Conservation (phyloP, 2,888 invertebrate genomes). For the Nymphalis polychloros region DNA sequence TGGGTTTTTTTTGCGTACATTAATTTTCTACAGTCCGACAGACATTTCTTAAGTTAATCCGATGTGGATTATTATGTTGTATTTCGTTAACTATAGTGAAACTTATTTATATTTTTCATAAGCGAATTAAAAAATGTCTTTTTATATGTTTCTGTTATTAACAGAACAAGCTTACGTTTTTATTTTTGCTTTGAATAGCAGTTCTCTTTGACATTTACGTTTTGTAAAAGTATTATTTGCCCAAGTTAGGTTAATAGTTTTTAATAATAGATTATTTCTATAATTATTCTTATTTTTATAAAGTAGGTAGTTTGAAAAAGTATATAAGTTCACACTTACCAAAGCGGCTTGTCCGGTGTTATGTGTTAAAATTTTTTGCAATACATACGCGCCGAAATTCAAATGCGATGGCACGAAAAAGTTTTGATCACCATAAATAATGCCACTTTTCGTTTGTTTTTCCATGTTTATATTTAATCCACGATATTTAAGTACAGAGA, state of each 20-base stretch:
- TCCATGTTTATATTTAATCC: constrained; percentile 35
- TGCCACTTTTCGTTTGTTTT: constrained; percentile 37
- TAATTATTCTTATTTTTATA: background rate
- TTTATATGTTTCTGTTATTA: too few relatives aligned
- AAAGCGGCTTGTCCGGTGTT: constrained; percentile 52
- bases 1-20: constrained; percentile 29
- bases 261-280: background rate
- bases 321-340: constrained; percentile 49
- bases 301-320: too few relatives aligned
- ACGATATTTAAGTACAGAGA: constrained; percentile 1
- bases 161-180: too few relatives aligned
- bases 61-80: constrained; percentile 21
- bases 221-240: too few relatives aligned
- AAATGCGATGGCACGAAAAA: constrained; percentile 53
- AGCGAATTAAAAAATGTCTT: too few relatives aligned
- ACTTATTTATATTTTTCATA: background rate
- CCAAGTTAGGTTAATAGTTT: too few relatives aligned
- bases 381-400: constrained; percentile 55
- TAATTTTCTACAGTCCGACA: constrained; percentile 31
- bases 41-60: constrained; percentile 34
- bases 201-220: too few relatives aligned
- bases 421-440: constrained; percentile 51
- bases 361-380: constrained; percentile 49
- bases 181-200: too few relatives aligned
- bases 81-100: background rate